Base-by-base conservation (phyloP, 2,888 invertebrate genomes). In the Pseudolycoriella hygida region DNA sequence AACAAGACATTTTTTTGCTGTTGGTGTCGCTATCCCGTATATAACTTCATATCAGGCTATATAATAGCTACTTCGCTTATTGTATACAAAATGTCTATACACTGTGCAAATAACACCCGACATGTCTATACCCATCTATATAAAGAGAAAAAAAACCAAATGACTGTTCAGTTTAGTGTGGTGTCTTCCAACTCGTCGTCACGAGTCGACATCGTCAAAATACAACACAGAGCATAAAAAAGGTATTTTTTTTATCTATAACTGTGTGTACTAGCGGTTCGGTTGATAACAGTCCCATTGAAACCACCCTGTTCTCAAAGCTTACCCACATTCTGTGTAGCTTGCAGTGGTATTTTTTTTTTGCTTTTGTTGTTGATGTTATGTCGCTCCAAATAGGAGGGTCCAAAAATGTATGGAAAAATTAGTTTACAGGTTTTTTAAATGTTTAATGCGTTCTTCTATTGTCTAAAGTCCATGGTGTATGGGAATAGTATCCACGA, bases 281-380 rank as follows among this genome's bases (percentile, higher is more conserved):
- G 14, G 31, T 43, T 43, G 43, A 43, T 43, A 43, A 43, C 43
- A 30, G 43, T 34, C 34, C 43, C 34, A 43, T 43, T 32, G 25
- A 43, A 43, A 43, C 20, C 40, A 40, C 40, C 39, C 39, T 17
- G 11, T 17, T 39, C 39, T 17, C 11, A 18, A 17, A 18, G 18
- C 17, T 18, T 40, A 17, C 17, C 15, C 17, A 5, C 19, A 40
- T 19, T 18, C 8, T 12, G 12, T 34, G 15, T 34, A 34, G 34
- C 34, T 14, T 34, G 34, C 12, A 34, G 34, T 14, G 12, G 34
- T 34, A 12, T 12, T 34, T 12, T 34, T 34, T 25, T 25, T 4
- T 25, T 25, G 25, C 8, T 25, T 25, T 25, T 25, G 25, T 25
- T 25, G 25, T 25, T 25, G 25, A 25, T 25, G 25, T 25, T 25